Evolutionary conservation across 2,888 invertebrate genomes (phyloP).

Genomic region (Apotomis turbidana): DNA sequence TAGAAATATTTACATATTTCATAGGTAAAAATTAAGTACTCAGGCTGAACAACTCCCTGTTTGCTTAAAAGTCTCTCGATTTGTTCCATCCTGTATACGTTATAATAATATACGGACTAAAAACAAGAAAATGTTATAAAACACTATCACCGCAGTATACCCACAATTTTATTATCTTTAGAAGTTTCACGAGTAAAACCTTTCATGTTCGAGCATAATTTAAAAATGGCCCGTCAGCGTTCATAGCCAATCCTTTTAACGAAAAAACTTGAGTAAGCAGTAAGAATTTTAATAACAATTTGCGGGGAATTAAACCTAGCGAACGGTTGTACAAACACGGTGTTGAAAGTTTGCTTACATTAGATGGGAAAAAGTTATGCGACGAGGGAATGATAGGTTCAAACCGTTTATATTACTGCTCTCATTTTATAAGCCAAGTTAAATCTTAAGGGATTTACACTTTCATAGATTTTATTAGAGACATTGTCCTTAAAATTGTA

Average conservation of each 20-base stretch:
- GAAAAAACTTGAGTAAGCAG: slow-evolving; percentile 62
- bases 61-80: too few relatives aligned
- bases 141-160: background rate
- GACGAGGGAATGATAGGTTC: slow-evolving; percentile 5
- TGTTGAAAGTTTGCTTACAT: slow-evolving; percentile 61
- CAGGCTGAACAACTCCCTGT: too few relatives aligned
- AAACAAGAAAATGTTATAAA: too few relatives aligned
- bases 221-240: slow-evolving; percentile 33
- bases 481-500: too few relatives aligned
- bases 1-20: too few relatives aligned
- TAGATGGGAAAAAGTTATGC: slow-evolving; percentile 66
- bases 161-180: background rate
- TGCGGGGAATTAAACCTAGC: slow-evolving; percentile 51
- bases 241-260: slow-evolving; percentile 63
- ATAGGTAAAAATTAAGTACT: too few relatives aligned
- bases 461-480: background rate
- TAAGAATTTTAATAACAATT: slow-evolving; percentile 74
- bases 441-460: background rate
- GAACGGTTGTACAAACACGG: slow-evolving; percentile 33
- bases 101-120: too few relatives aligned
- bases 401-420: slow-evolving; percentile 1
- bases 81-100: too few relatives aligned
- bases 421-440: background rate
- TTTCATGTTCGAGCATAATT: slow-evolving; percentile 37
- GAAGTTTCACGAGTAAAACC: background rate